Evolutionary conservation across 1,140 invertebrate genomes (phyloP).

Genomic region (Drosophila yakuba): DNA sequence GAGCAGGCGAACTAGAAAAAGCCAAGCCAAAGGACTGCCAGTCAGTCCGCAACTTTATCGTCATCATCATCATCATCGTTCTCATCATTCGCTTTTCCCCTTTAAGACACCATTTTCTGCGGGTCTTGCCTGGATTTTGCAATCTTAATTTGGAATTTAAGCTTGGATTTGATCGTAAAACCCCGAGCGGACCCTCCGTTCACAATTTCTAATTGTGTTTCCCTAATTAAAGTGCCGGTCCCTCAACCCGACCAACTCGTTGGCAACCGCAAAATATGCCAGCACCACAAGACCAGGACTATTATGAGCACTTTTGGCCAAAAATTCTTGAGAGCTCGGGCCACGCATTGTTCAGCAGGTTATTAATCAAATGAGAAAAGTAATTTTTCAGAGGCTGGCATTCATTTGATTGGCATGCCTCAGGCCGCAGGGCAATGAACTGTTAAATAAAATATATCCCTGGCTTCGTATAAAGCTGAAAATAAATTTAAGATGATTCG

Average conservation of each 20-base stretch:
- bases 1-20: conserved; percentile 15
- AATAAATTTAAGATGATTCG: conserved; percentile 36
- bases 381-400: conserved; percentile 54
- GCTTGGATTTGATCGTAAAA: conserved; percentile 37
- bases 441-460: conserved; percentile 56
- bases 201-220: conserved; percentile 37
- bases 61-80: conserved; percentile 12
- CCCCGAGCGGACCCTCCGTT: conserved; percentile 16
- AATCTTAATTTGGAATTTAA: conserved; percentile 65
- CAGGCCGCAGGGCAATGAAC: conserved; percentile 49
- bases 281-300: conserved; percentile 40
- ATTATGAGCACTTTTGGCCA: conserved; percentile 44
- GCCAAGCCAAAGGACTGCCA: conserved; percentile 9
- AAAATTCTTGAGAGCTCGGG: background rate
- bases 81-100: conserved; percentile 4
- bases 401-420: conserved; percentile 50
- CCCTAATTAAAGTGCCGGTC: conserved; percentile 50
- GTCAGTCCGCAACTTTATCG: conserved; percentile 21
- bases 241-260: conserved; percentile 15
- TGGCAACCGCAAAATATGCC: conserved; percentile 44
- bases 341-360: conserved; percentile 31
- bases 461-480: conserved; percentile 5
- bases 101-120: conserved; percentile 38
- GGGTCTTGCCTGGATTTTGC: conserved; percentile 27
- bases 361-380: conserved; percentile 58